Evolutionary conservation across 2,888 invertebrate genomes (phyloP).

Genomic region (Lasiommata megera): DNA sequence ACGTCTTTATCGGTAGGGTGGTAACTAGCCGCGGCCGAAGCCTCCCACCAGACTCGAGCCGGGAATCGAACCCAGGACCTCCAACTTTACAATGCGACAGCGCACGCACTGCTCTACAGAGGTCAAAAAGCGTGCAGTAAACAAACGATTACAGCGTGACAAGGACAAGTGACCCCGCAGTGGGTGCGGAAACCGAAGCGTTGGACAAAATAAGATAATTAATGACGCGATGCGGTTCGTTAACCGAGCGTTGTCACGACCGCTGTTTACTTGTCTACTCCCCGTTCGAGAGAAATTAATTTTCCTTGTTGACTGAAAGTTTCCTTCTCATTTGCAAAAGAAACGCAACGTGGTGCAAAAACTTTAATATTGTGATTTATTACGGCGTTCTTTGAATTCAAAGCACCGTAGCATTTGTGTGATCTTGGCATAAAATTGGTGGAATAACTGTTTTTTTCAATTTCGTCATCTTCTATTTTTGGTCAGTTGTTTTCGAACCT

Average conservation of each 20-base stretch:
- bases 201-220: constrained; percentile 14
- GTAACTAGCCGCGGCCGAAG: too few relatives aligned
- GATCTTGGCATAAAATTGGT: too few relatives aligned
- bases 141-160: constrained; percentile 2
- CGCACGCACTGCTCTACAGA: too few relatives aligned
- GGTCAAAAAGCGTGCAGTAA: neutral
- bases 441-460: too few relatives aligned
- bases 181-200: constrained; percentile 3
- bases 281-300: constrained; percentile 1
- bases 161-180: constrained; percentile 7
- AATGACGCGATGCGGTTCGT: constrained; percentile 13
- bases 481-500: too few relatives aligned
- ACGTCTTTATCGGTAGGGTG: too few relatives aligned
- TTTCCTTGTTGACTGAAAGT: neutral
- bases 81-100: too few relatives aligned
- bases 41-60: too few relatives aligned
- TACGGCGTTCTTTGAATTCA: too few relatives aligned
- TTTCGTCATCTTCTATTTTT: too few relatives aligned
- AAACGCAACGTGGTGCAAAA: neutral
- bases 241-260: constrained; percentile 10
- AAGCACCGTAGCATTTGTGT: too few relatives aligned
- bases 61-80: too few relatives aligned
- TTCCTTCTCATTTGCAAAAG: neutral
- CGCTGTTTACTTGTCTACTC: neutral
- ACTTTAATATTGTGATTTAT: neutral